These are phyloP conservation scores for Tinea trinotella DNA, from an alignment of 2,888 invertebrate genomes.

Conservation along the genomic window DNA sequence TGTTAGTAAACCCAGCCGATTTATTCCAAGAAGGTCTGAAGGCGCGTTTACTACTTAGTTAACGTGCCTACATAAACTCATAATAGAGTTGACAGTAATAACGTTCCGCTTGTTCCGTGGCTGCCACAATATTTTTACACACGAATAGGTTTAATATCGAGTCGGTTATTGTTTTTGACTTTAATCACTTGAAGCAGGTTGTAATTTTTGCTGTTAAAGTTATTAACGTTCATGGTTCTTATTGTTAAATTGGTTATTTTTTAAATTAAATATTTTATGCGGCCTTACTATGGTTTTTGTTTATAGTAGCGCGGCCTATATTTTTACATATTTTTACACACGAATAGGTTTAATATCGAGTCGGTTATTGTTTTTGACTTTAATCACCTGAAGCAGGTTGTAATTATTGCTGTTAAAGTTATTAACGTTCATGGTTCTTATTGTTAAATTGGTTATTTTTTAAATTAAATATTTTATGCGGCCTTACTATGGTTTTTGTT, in stretches of 20 bases:
- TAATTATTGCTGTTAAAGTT: constrained; percentile 5
- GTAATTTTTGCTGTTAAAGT: constrained; percentile 1
- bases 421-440: neutral
- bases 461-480: too few relatives aligned
- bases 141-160: constrained; percentile 1
- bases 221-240: neutral
- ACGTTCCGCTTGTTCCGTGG: neutral
- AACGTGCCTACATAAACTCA: too few relatives aligned
- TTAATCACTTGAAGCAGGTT: neutral
- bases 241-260: too few relatives aligned
- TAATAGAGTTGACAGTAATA: too few relatives aligned
- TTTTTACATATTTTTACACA: constrained; percentile 17
- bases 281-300: too few relatives aligned
- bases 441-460: too few relatives aligned
- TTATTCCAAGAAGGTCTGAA: too few relatives aligned
- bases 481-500: too few relatives aligned
- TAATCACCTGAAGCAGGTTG: neutral
- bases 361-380: constrained; percentile 8
- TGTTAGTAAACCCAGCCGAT: too few relatives aligned
- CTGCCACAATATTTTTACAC: constrained; percentile 16
- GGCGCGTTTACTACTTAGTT: too few relatives aligned
- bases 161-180: constrained; percentile 8
- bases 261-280: too few relatives aligned
- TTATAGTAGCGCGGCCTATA: too few relatives aligned
- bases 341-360: neutral